Conservation (phyloP, 2,888 invertebrate genomes). For the Diaperis boleti region DNA sequence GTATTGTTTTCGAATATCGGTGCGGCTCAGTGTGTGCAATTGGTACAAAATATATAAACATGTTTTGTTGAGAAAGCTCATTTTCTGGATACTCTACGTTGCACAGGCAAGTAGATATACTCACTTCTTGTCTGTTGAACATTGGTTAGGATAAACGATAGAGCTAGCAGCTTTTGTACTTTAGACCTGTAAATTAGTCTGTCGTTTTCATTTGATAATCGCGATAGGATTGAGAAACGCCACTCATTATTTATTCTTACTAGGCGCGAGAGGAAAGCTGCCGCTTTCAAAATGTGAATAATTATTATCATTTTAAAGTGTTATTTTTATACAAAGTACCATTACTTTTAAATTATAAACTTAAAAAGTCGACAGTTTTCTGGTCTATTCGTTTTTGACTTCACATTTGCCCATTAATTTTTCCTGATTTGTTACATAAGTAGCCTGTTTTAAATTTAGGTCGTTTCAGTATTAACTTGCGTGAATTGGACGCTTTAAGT, state of each 20-base stretch:
- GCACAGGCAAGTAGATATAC: constrained; percentile 33
- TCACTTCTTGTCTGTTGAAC: constrained; percentile 38
- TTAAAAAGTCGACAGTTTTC: constrained; percentile 21
- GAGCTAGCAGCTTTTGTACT: constrained; percentile 60
- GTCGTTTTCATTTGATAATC: constrained; percentile 52
- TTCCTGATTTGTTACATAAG: constrained; percentile 45
- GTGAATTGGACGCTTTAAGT: constrained; percentile 19
- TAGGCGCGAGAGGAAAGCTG: constrained; percentile 28
- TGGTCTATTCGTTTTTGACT: constrained; percentile 32
- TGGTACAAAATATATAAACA: background rate
- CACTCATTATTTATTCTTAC: constrained; percentile 49
- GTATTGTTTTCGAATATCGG: constrained; percentile 1
- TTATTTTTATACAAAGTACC: constrained; percentile 44
- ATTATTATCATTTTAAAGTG: constrained; percentile 41
- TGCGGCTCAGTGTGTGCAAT: constrained; percentile 29
- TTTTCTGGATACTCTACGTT: constrained; percentile 40
- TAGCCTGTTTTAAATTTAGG: constrained; percentile 56
- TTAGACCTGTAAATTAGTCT: constrained; percentile 56
- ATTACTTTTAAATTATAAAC: constrained; percentile 31
- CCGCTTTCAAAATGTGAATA: constrained; percentile 40
- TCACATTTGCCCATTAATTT: constrained; percentile 22
- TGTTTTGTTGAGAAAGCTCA: too few relatives aligned
- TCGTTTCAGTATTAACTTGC: constrained; percentile 34
- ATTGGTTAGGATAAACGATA: constrained; percentile 45
- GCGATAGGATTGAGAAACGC: constrained; percentile 50